Conservation (phyloP, 2,888 invertebrate genomes). For the Andrena minutula region DNA sequence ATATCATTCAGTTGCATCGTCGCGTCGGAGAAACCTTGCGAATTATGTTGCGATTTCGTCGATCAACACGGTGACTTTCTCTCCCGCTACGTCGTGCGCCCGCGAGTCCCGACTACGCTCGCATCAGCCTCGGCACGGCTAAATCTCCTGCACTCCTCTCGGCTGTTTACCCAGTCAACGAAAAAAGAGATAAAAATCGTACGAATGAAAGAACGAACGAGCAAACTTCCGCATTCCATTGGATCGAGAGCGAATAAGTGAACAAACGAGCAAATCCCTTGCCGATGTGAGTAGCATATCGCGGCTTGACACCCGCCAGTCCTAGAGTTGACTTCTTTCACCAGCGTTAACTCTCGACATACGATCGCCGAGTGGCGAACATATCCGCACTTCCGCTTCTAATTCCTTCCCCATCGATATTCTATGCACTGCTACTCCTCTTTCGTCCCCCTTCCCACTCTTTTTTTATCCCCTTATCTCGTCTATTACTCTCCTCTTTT, state of each 20-base stretch:
- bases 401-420: slow-evolving; percentile 18
- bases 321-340: slow-evolving; percentile 39
- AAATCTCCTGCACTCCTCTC: slow-evolving; percentile 17
- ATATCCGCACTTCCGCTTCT: slow-evolving; percentile 19
- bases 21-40: slow-evolving; percentile 6
- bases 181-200: slow-evolving; percentile 29
- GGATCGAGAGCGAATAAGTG: slow-evolving; percentile 51
- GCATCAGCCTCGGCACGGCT: slow-evolving; percentile 15
- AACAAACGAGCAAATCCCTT: slow-evolving; percentile 35
- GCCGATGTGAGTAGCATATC: slow-evolving; percentile 51
- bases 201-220: slow-evolving; percentile 53
- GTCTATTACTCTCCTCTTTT: slow-evolving; percentile 20
- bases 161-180: slow-evolving; percentile 28
- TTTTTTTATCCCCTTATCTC: slow-evolving; percentile 19
- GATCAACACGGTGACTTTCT: slow-evolving; percentile 53
- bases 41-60: slow-evolving; percentile 54
- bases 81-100: slow-evolving; percentile 39
- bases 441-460: neutral
- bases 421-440: neutral
- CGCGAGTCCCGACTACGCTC: slow-evolving; percentile 26
- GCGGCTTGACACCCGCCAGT: slow-evolving; percentile 37
- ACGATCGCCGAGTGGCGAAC: slow-evolving; percentile 17
- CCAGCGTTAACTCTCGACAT: slow-evolving; percentile 24
- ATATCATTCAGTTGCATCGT: slow-evolving; percentile 29
- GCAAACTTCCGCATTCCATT: slow-evolving; percentile 56